Evolutionary conservation across 2,113 vertebrate species (phyloP).

Genomic region (Otocyon megalotis): DNA sequence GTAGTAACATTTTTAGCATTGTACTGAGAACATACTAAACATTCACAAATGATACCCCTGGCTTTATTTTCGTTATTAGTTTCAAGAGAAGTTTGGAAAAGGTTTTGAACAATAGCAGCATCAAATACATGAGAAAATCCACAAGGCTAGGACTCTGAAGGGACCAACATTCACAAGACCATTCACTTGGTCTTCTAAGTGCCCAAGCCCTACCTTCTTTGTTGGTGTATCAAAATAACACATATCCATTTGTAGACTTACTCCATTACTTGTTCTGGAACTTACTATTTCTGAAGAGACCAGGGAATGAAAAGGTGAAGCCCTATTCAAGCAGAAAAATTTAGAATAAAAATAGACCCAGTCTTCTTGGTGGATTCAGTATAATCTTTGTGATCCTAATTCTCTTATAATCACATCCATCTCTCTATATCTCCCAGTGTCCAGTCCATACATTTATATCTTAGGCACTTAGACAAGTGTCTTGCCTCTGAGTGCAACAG

Average conservation of each 20-base stretch:
- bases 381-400: background rate
- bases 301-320: background rate
- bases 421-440: background rate
- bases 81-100: background rate
- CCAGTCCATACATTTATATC: background rate
- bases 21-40: background rate
- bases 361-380: background rate
- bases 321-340: background rate
- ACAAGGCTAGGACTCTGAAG: background rate
- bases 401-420: background rate
- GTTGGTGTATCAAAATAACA: background rate
- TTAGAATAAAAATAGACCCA: background rate
- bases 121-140: background rate
- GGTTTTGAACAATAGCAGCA: background rate
- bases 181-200: no score
- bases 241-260: background rate
- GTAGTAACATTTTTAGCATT: background rate
- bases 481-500: background rate
- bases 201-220: background rate
- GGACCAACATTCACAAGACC: background rate
- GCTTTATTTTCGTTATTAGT: background rate
- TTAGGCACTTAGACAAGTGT: background rate
- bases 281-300: background rate
- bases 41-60: background rate
- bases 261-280: background rate